Evolutionary conservation across 2,888 invertebrate genomes (phyloP).

Genomic region (Sarcophaga caerulescens): DNA sequence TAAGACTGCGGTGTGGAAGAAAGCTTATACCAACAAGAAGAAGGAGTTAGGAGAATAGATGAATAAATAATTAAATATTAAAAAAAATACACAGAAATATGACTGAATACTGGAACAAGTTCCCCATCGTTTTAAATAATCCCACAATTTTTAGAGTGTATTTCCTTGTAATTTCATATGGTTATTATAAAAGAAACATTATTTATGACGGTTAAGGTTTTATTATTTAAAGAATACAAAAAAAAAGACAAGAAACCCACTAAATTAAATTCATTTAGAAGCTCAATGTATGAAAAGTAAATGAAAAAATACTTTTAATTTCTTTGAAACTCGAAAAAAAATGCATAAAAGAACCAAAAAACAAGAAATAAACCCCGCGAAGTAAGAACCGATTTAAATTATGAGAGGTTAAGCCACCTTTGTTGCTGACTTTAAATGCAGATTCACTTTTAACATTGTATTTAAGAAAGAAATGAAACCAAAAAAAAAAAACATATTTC

Average conservation of each 20-base stretch:
- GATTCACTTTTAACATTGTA: slow-evolving; percentile 75
- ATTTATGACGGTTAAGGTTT: slow-evolving; percentile 44
- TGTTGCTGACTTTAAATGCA: slow-evolving; percentile 68
- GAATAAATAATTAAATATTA: no score
- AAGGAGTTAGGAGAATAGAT: no score
- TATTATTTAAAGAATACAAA: not conserved
- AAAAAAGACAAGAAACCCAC: not conserved
- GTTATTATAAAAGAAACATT: slow-evolving; percentile 51
- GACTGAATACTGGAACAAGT: no score
- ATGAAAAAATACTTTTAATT: slow-evolving; percentile 56
- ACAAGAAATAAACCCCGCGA: slow-evolving; percentile 26
- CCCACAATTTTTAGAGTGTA: slow-evolving; percentile 8
- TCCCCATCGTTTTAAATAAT: no score
- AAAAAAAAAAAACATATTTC: slow-evolving; percentile 37
- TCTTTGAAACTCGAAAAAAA: slow-evolving; percentile 45
- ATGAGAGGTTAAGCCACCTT: slow-evolving; percentile 30
- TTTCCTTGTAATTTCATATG: slow-evolving; percentile 22
- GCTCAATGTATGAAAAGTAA: not conserved
- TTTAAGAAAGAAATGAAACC: not conserved
- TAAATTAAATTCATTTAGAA: slow-evolving; percentile 16
- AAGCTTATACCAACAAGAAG: no score
- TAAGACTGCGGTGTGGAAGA: no score
- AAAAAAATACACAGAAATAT: no score
- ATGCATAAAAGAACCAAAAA: slow-evolving; percentile 1
- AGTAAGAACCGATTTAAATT: slow-evolving; percentile 22